Percentiles rank a stretch among this genome's conserved stretches.
phyloP scores from a whole-genome alignment of 2,113 vertebrate genomes.

The Hydrochoerus hydrochaeris region DNA sequence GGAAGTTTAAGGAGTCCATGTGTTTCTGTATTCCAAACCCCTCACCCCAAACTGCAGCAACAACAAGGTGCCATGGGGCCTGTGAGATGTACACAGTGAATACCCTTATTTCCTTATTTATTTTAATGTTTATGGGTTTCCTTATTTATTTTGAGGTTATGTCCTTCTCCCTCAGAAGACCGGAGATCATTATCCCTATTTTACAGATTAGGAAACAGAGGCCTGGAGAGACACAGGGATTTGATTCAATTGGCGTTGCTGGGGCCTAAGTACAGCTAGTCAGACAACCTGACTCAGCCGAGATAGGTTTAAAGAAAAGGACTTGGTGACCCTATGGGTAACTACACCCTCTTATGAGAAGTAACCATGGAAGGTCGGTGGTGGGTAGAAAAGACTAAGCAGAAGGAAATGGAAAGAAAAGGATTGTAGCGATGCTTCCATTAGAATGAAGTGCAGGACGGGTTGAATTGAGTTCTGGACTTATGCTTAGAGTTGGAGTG shows the following conservation, averaged over 20 bases:
- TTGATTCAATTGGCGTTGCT: background rate
- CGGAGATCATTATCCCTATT: slow-evolving; percentile 47
- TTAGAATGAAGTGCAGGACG: background rate
- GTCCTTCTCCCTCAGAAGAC: background rate
- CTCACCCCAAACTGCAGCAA: background rate
- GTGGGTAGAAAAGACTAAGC: background rate
- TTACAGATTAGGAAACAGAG: slow-evolving; percentile 41
- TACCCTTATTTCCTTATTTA: slow-evolving; percentile 61
- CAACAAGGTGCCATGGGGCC: background rate
- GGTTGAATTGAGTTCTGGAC: background rate
- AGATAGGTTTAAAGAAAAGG: background rate
- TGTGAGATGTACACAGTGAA: background rate
- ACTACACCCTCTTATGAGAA: background rate
- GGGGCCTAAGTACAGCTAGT: background rate
- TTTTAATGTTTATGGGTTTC: slow-evolving; percentile 58
- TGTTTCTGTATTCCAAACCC: background rate
- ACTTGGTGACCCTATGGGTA: background rate
- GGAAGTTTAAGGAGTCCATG: slow-evolving; percentile 44
- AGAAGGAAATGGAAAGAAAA: background rate
- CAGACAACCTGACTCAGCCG: background rate
- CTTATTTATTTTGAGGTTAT: slow-evolving; percentile 56
- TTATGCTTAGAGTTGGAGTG: background rate
- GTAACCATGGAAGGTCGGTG: background rate
- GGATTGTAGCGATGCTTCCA: background rate
- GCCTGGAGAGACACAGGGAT: background rate